Evolutionary conservation across 2,113 vertebrate species (phyloP), one percentile per base, ranked within the genome.

Genomic region (Microcebus griseorufus): DNA sequence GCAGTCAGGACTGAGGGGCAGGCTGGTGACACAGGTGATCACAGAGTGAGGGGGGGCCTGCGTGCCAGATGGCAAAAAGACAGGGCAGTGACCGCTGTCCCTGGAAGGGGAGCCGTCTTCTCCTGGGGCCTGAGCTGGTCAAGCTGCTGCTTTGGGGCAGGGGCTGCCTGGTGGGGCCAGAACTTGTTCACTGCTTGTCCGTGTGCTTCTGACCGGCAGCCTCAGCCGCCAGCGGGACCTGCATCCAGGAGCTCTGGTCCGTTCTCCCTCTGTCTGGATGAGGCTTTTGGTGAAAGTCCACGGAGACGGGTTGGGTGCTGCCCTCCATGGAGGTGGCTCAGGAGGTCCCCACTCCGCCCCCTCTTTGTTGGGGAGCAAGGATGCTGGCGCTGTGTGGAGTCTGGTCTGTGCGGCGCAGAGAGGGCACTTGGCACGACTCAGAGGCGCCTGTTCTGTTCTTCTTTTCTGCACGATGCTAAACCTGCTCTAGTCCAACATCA

Each of bases 401-500:
- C 34, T 76, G 6, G 5, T 34, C 23, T 65, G 5, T 16, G 34
- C 9, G 8, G 37, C 45, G 11, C 23, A 27, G 53, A 10, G 10
- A 37, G 5, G 27, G 2, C 3, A 0, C 25, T 32, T 55, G 32
- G 37, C 6, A n/a, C 55, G 64, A 39, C 90, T 73, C 58, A 78
- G 17, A 16, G 45, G 48, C 22, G 2, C 65, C 13, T 2, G 1
- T 51, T 69, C 39, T 65, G 18, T 12, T 29, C 48, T n/a, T 32
- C n/a, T 69, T 32, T 84, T 1, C 58, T 70, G n/a, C 29, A 1
- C 96, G 83, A 81, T 60, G 37, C 89, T 87, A 58, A 75, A 51
- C 75, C 97, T 96, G 17, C 32, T 97, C 2, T 97, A 99, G 99
- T 99, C 99, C 27, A 99, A 99, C 97, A 99, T 99, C 94, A 99